Conservation (phyloP, 2,113 vertebrate species). For the Hydrochoerus hydrochaeris region DNA sequence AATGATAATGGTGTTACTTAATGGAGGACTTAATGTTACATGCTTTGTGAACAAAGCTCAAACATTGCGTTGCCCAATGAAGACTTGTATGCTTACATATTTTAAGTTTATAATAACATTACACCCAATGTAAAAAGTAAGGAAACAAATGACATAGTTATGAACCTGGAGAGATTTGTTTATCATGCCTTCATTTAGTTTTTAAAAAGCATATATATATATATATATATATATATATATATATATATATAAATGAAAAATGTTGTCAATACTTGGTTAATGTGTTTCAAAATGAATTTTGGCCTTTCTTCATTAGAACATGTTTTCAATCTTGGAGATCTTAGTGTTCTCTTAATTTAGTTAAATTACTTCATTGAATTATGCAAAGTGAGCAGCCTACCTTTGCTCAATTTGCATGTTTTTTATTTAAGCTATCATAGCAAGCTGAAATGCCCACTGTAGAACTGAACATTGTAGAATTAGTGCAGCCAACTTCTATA, state of each 20-base stretch:
- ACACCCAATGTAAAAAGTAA: neutral
- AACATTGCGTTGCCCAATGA: neutral
- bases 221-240: no score
- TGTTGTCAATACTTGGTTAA: neutral
- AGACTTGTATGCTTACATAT: neutral
- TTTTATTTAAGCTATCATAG: constrained; percentile 15
- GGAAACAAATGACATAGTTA: neutral
- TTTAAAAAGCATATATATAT: neutral
- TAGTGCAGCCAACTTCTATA: neutral
- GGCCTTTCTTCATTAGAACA: neutral
- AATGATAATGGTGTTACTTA: neutral
- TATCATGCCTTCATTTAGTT: neutral
- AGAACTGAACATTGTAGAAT: neutral
- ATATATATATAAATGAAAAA: neutral
- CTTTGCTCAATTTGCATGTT: neutral
- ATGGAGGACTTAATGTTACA: neutral
- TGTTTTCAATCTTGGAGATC: constrained; percentile 7
- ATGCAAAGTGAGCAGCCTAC: constrained; percentile 55
- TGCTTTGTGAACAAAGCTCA: constrained; percentile 16
- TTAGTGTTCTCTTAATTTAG: neutral
- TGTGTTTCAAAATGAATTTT: constrained; percentile 11
- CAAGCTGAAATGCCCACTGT: neutral
- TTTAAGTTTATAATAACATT: neutral
- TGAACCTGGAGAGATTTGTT: neutral
- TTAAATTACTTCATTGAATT: constrained; percentile 23